These are phyloP conservation scores for Rachycentron canadum DNA, from an alignment of 2,797 vertebrate species.

Conservation along the genomic window DNA sequence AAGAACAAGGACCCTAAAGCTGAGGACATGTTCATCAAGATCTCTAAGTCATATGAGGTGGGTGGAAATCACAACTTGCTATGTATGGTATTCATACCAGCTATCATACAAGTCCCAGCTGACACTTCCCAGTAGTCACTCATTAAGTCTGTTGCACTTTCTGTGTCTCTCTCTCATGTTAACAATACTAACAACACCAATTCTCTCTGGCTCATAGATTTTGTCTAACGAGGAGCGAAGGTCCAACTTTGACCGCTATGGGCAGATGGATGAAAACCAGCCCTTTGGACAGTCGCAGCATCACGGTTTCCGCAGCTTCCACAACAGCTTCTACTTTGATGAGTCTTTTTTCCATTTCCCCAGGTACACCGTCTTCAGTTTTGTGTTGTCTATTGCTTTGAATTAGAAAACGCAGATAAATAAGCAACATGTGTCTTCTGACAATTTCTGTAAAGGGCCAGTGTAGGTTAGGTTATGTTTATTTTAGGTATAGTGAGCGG, in stretches of 20 bases:
- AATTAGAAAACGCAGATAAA: not conserved
- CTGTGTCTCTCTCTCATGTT: not conserved
- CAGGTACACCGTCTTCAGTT: constrained; percentile 55
- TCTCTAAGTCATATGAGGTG: constrained; percentile 98
- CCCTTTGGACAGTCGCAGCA: constrained; percentile 89
- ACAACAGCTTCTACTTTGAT: constrained; percentile 94
- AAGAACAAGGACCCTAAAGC: constrained; percentile 96
- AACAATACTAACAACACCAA: not conserved
- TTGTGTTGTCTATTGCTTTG: too few relatives aligned
- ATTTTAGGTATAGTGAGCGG: too few relatives aligned
- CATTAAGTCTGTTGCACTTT: constrained; percentile 10
- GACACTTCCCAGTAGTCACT: not conserved
- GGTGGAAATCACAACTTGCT: constrained; percentile 25
- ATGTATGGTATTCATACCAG: too few relatives aligned
- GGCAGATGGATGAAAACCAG: constrained; percentile 91
- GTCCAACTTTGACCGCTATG: constrained; percentile 92
- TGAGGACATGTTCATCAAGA: constrained; percentile 96
- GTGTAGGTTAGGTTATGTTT: not conserved
- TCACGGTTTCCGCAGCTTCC: constrained; percentile 91
- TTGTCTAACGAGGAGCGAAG: constrained; percentile 94
- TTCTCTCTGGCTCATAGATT: constrained; percentile 75
- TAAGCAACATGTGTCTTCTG: too few relatives aligned
- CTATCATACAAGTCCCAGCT: not conserved
- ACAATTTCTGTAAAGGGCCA: not conserved
- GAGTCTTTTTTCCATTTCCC: constrained; percentile 97